These are phyloP conservation scores for Loxodonta africana DNA, from an alignment of 2,113 vertebrate genomes.

Conservation along the genomic window DNA sequence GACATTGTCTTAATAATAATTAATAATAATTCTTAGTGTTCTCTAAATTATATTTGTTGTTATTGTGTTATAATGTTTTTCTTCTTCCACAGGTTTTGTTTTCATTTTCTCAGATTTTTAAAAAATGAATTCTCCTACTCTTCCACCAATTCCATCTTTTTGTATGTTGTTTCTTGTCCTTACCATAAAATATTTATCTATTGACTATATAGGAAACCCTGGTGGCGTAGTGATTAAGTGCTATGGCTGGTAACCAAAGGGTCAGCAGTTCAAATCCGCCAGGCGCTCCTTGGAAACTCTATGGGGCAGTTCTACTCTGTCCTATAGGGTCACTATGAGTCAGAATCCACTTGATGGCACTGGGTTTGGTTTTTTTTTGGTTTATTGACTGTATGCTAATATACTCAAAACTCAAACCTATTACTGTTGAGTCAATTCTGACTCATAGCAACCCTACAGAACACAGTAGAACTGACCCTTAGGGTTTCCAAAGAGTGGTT, in stretches of 20 bases:
- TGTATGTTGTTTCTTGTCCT: neutral
- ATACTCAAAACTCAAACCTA: neutral
- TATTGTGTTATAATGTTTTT: neutral
- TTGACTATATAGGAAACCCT: neutral
- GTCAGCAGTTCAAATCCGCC: too few species aligned
- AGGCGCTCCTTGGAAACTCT: too few species aligned
- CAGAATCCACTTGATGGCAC: too few species aligned
- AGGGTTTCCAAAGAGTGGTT: too few species aligned
- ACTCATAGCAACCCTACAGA: too few species aligned
- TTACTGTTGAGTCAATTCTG: too few species aligned
- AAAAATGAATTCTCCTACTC: neutral
- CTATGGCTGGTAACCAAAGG: too few species aligned
- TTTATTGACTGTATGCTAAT: neutral
- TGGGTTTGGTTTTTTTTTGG: too few species aligned
- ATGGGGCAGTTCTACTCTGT: too few species aligned
- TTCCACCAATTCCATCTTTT: neutral
- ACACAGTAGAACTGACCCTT: too few species aligned
- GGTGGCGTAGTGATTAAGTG: too few species aligned
- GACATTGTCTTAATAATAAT: neutral
- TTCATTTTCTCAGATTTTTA: constrained; percentile 4
- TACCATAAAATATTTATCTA: constrained; percentile 15
- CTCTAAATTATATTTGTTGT: neutral
- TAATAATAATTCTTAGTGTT: neutral
- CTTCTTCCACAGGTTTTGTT: neutral
- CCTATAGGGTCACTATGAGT: too few species aligned